Evolutionary conservation across 2,888 invertebrate genomes (phyloP).

Genomic region (Fragum sueziense): DNA sequence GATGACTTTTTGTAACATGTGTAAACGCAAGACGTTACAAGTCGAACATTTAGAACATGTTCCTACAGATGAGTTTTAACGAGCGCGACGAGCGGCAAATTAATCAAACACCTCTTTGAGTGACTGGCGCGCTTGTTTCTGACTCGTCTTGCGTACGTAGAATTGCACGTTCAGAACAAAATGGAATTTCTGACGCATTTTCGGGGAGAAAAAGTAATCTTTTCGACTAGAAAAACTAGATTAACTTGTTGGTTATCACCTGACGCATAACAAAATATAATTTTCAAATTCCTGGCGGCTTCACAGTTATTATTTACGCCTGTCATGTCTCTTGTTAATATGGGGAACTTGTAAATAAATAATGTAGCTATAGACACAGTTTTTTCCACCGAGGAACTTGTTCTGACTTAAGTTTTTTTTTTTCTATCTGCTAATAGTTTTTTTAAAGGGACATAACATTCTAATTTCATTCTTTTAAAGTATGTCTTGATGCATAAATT

Average conservation of each 20-base stretch:
- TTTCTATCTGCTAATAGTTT: no score
- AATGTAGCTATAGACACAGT: no score
- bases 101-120: constrained; percentile 49
- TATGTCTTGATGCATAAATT: no score
- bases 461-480: no score
- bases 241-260: constrained; percentile 58
- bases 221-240: constrained; percentile 37
- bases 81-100: constrained; percentile 51
- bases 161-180: constrained; percentile 17
- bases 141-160: constrained; percentile 5
- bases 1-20: constrained; percentile 22
- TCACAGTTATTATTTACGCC: constrained; percentile 16
- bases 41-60: constrained; percentile 16
- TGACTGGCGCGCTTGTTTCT: constrained; percentile 37
- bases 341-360: background rate
- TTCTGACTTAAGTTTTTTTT: no score
- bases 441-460: no score
- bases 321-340: constrained; percentile 14
- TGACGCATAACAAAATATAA: constrained; percentile 45
- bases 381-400: no score
- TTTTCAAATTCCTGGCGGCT: constrained; percentile 14
- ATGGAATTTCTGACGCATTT: constrained; percentile 40
- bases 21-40: constrained; percentile 17
- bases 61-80: constrained; percentile 26
- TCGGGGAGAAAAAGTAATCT: constrained; percentile 13